phyloP scores from a whole-genome alignment of 2,113 vertebrate species.

The Marmota flaviventris region DNA sequence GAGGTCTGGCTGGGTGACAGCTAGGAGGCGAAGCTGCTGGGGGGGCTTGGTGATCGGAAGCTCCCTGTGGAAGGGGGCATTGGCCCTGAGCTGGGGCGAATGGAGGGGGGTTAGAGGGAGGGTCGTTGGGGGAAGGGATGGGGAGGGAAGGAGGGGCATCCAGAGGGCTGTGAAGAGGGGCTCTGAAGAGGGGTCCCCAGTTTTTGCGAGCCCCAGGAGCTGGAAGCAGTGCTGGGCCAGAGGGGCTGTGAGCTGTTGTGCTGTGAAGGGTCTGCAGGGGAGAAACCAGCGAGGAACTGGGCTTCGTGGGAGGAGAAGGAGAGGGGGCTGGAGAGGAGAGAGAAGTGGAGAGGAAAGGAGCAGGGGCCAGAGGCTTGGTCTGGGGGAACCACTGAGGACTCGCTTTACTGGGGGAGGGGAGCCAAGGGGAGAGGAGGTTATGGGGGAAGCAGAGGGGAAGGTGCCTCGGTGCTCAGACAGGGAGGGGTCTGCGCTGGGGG shows the following conservation, averaged over 20 bases:
- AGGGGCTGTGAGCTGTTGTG: constrained; percentile 63
- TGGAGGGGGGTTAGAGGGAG: constrained; percentile 26
- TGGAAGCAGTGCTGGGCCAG: constrained; percentile 27
- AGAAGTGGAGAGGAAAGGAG: constrained; percentile 45
- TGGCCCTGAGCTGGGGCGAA: constrained; percentile 63
- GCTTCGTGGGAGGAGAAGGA: constrained; percentile 37
- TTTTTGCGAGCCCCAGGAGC: constrained; percentile 39
- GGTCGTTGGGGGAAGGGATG: constrained; percentile 52
- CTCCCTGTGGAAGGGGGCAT: constrained; percentile 67
- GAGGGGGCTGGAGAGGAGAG: neutral
- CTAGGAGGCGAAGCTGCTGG: constrained; percentile 26
- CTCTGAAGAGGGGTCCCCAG: constrained; percentile 17
- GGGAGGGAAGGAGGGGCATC: neutral
- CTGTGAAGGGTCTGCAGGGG: constrained; percentile 74
- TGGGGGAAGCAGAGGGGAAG: constrained; percentile 66
- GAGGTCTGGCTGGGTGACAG: constrained; percentile 71
- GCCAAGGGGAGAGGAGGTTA: constrained; percentile 80
- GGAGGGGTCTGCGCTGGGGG: constrained; percentile 53
- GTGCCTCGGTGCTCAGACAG: constrained; percentile 56
- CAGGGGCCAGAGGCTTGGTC: constrained; percentile 85
- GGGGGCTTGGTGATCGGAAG: constrained; percentile 29
- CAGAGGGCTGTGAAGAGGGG: constrained; percentile 3
- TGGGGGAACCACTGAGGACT: constrained; percentile 91
- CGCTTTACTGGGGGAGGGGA: constrained; percentile 91
- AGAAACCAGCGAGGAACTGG: constrained; percentile 54